phyloP scores from a whole-genome alignment of 2,797 vertebrate genomes.

The Anisognathus igniventris region DNA sequence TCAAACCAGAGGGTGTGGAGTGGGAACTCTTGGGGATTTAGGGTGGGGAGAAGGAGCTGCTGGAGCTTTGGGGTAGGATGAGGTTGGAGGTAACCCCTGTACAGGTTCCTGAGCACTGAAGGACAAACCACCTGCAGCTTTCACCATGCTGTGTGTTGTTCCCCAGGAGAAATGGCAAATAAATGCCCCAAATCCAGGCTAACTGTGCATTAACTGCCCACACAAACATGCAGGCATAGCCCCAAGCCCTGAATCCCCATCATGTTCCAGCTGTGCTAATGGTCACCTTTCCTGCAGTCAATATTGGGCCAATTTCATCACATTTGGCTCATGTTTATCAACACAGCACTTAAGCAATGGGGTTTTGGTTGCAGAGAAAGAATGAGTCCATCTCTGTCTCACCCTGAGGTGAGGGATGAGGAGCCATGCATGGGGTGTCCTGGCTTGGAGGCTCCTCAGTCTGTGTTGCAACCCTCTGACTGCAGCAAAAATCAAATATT shows the following conservation, averaged over 20 bases:
- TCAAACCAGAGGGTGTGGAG: background rate
- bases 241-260: background rate
- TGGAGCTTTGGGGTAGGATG: background rate
- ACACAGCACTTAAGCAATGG: background rate
- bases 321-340: constrained; percentile 12
- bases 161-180: background rate
- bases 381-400: background rate
- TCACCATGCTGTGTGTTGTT: background rate
- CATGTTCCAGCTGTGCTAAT: background rate
- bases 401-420: background rate
- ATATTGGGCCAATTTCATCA: constrained; percentile 22
- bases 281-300: constrained; percentile 12
- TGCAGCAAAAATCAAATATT: constrained; percentile 1
- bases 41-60: background rate
- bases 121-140: background rate
- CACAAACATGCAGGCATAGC: fast-evolving
- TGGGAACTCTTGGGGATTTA: background rate
- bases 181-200: background rate
- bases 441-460: background rate
- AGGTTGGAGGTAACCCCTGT: background rate
- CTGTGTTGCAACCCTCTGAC: background rate
- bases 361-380: background rate
- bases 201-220: background rate
- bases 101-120: background rate
- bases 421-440: background rate